Base-by-base conservation (phyloP, 2,113 vertebrate species). In the Spea multiplicata region DNA sequence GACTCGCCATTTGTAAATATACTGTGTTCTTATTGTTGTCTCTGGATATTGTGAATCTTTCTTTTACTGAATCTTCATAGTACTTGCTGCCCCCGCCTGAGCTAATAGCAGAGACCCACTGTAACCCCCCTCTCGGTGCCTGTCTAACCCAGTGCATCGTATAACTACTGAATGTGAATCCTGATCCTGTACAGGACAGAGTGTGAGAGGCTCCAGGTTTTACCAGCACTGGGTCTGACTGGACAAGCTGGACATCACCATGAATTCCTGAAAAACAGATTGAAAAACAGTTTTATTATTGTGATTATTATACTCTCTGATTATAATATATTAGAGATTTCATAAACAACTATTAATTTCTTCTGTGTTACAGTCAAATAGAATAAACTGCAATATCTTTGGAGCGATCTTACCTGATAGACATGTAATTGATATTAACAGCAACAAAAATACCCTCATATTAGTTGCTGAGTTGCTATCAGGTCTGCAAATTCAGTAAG, bases 71-170 rank as follows among this genome's bases (percentile, higher is more conserved):
- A 47, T 73, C 45, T 1, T 55, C 57, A 65, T 66, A 66, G 53
- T 0, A 0, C 44, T 55, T 46, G 17, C 50, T 16, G 0, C 70
- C 61, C 57, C n/a, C 9, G 46, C 8, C 3, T 30, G 30, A 30
- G 13, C 44, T 10, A 53, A 52, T 4, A 46, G 5, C 9, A 57
- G 48, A 69, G 46, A 78, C 44, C 77, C 77, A 79, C 44, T 72
- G 69, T 14, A 78, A 6, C 2, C 61, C 49, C 44, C 17, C 46
- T 90, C 92, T 86, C 92, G 91, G 87, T 52, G n/a, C 3, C 57
- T 81, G 66, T 30, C 67, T 69, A 16, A 76, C 76, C 92, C 57
- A 88, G 92, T 0, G 84, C 91, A 2, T 91, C 90, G 67, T 0
- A 55, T 16, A 73, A 69, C 65, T 55, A 12, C 55, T 57, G 57